Evolutionary conservation across 2,888 invertebrate species (phyloP), one percentile per base, ranked within the genome.

Genomic region (Helicoverpa assulta): DNA sequence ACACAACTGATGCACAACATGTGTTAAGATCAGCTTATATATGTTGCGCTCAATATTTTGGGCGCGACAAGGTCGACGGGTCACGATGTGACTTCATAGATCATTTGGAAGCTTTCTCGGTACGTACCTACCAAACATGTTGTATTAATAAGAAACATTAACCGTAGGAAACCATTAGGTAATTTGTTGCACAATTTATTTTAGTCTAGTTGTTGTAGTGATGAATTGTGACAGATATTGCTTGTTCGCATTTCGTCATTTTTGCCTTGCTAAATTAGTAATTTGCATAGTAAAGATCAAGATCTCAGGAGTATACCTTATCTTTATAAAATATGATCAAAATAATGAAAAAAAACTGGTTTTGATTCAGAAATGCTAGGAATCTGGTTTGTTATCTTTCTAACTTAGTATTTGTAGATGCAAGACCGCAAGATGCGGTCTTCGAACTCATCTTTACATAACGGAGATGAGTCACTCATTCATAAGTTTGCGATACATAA

Each of bases 61-160:
- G 91, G 90, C 80, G 90, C 78, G 88, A 88, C 93, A 90, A 93
- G 93, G 93, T 90, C 89, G 86, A 88, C 93, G 87, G 91, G 93
- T 93, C 91, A 90, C 85, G 86, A 86, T 86, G 86, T 84, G 76
- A 75, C 85, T 80, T 74, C 70, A 78, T 75, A 83, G 76, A 77
- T 77, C 76, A 80, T 76, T 76, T 78, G 26, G 76, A 75, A 75
- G 80, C 83, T 82, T 83, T 83, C 83, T 80, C 78, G 19, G 56
- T 67, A 55, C 63, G 37, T 53, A 78, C 61, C 33, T 40, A 68
- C 80, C 62, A 76, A 77, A 77, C 76, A 54, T 54, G 80, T 76
- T 76, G 40, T 80, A 76, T 69, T 75, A 66, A 76, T 60, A 67
- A 64, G 63, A 71, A 56, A 63, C 55, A 60, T 76, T 70, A 53